Evolutionary conservation across 2,888 invertebrate genomes (phyloP).

Genomic region (Cremastinae sp.): DNA sequence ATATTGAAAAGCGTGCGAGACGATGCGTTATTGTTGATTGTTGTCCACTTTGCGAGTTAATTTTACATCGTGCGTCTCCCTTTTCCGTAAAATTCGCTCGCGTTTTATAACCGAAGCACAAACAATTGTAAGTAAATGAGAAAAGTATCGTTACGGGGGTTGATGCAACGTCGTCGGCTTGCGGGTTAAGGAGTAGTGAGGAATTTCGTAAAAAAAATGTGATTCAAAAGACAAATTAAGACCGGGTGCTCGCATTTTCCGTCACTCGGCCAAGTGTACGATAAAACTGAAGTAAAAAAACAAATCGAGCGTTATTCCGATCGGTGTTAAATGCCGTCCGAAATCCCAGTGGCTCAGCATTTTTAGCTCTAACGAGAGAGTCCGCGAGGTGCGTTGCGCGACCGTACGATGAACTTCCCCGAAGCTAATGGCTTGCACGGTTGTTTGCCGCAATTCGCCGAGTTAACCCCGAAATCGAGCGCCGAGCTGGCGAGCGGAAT

Average conservation of each 20-base stretch:
- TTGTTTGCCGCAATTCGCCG: conserved; percentile 76
- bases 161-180: conserved; percentile 34
- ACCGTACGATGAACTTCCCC: conserved; percentile 73
- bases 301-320: conserved; percentile 14
- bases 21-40: conserved; percentile 41
- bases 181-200: conserved; percentile 14
- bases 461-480: conserved; percentile 71
- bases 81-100: not conserved
- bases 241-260: conserved; percentile 8
- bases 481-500: conserved; percentile 69
- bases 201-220: conserved; percentile 33
- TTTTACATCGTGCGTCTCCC: conserved; percentile 27
- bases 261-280: conserved; percentile 2
- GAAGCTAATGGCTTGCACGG: conserved; percentile 71
- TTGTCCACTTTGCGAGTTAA: conserved; percentile 24
- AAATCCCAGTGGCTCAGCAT: conserved; percentile 27
- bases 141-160: not conserved
- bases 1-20: conserved; percentile 46
- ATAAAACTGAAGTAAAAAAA: not conserved
- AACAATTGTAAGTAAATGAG: conserved; percentile 33
- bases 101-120: conserved; percentile 8
- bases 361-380: not conserved
- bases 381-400: conserved; percentile 4
- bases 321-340: conserved; percentile 26
- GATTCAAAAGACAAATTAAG: conserved; percentile 19